A percentile compares a stretch with the other conserved stretches of the same genome.
Conservation (phyloP, 2,113 vertebrate genomes). For the Phoenicopterus ruber region DNA sequence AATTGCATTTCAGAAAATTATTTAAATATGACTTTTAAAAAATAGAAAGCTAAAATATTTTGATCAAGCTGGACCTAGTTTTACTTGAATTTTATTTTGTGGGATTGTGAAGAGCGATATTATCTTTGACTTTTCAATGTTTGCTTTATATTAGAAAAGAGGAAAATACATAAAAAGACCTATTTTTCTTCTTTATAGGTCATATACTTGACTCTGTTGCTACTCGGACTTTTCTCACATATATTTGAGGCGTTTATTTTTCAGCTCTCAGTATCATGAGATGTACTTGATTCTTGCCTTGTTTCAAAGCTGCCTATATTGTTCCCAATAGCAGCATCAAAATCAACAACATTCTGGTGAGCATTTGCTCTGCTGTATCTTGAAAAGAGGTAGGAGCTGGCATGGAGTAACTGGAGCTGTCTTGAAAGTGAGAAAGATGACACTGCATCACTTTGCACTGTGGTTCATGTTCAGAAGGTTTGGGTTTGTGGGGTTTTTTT, state of each 20-base stretch:
- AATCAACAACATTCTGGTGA: background rate
- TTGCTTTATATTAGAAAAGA: background rate
- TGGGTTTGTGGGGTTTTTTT: background rate
- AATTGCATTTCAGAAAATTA: background rate
- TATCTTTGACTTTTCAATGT: background rate
- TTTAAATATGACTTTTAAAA: background rate
- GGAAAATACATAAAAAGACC: background rate
- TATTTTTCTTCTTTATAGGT: background rate
- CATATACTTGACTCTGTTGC: background rate
- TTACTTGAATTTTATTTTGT: background rate
- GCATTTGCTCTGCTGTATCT: background rate
- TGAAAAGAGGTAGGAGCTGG: background rate
- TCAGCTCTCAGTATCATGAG: background rate
- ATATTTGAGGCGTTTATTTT: background rate
- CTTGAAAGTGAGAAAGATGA: conserved; percentile 39
- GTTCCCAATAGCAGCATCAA: background rate
- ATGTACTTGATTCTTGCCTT: background rate
- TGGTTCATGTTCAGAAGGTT: background rate
- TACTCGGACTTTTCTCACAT: background rate
- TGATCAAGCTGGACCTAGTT: background rate
- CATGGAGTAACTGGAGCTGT: background rate
- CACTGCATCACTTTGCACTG: conserved; percentile 27
- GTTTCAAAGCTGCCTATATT: background rate
- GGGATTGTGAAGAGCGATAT: background rate
- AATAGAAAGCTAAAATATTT: background rate